Evolutionary conservation across 1,140 invertebrate species (phyloP).

Genomic region (Wasmannia auropunctata): DNA sequence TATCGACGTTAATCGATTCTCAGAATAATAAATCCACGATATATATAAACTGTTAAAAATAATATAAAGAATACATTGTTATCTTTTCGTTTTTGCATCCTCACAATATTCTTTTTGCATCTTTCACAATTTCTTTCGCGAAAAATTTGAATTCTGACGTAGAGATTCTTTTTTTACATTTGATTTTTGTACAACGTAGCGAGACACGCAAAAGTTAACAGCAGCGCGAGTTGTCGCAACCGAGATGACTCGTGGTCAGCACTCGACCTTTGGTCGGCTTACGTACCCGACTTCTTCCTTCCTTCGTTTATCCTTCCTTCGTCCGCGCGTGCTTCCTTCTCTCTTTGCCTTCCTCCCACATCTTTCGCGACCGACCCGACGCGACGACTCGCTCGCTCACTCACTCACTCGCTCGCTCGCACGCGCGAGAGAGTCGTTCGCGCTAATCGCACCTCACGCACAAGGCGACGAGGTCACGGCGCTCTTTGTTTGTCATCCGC

Average conservation of each 20-base stretch:
- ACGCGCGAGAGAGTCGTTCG: conserved; percentile 53
- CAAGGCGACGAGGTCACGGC: conserved; percentile 68
- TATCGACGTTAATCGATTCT: background rate
- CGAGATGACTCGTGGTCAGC: conserved; percentile 66
- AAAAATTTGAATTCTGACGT: background rate
- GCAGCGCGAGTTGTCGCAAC: conserved; percentile 55
- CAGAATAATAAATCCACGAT: background rate
- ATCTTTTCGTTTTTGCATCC: too few species aligned
- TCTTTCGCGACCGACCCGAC: conserved; percentile 33
- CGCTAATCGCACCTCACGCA: conserved; percentile 67
- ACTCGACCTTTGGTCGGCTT: conserved; percentile 71
- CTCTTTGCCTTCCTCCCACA: conserved; percentile 29
- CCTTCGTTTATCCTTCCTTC: conserved; percentile 43
- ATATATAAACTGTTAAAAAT: background rate
- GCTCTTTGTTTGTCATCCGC: conserved; percentile 71
- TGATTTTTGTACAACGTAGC: background rate
- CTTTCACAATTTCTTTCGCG: too few species aligned
- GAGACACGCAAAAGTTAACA: conserved; percentile 31
- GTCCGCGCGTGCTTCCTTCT: conserved; percentile 36
- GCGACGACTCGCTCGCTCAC: conserved; percentile 1
- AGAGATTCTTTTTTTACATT: background rate
- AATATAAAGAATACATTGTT: background rate
- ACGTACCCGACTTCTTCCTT: conserved; percentile 72
- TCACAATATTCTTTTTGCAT: background rate
- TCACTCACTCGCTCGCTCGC: conserved; percentile 34